Percentiles rank a stretch among this genome's conserved stretches.
phyloP scores from a whole-genome alignment of 2,113 vertebrate species.

The Scomber scombrus region DNA sequence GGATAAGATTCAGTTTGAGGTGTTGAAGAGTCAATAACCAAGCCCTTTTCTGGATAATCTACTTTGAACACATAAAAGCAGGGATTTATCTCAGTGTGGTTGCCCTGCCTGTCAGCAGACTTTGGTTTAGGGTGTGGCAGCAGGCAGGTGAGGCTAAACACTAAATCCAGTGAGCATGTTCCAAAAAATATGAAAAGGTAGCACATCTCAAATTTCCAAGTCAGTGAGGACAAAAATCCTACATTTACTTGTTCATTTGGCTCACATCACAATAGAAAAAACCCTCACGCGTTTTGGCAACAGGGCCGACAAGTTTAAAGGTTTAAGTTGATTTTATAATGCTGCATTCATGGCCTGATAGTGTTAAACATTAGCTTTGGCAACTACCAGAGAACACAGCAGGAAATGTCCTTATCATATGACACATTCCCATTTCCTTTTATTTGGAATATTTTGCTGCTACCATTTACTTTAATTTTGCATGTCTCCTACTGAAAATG shows the following conservation, averaged over 20 bases:
- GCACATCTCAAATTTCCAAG: too few relatives aligned
- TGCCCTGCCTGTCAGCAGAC: constrained; percentile 27
- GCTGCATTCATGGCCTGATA: neutral
- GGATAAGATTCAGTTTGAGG: neutral
- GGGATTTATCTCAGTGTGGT: neutral
- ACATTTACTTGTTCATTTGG: too few relatives aligned
- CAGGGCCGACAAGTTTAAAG: too few relatives aligned
- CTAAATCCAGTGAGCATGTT: too few relatives aligned
- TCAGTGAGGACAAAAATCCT: too few relatives aligned
- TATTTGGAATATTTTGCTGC: neutral
- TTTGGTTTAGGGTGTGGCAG: constrained; percentile 28
- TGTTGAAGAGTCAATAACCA: constrained; percentile 5
- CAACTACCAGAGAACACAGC: constrained; percentile 41
- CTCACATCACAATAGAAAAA: too few relatives aligned
- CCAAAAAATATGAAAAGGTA: too few relatives aligned
- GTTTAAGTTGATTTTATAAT: too few relatives aligned
- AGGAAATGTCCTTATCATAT: constrained; percentile 61
- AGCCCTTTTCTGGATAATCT: constrained; percentile 1
- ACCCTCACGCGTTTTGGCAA: too few relatives aligned
- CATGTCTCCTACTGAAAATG: too few relatives aligned
- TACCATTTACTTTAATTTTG: neutral
- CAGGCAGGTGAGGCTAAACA: neutral
- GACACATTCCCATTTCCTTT: constrained; percentile 39
- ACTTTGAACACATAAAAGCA: constrained; percentile 5
- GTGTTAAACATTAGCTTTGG: neutral